A percentile compares a stretch with the other conserved stretches of the same genome.
Evolutionary conservation across 2,888 invertebrate species (phyloP).

Genomic region (Dynastes tityus): DNA sequence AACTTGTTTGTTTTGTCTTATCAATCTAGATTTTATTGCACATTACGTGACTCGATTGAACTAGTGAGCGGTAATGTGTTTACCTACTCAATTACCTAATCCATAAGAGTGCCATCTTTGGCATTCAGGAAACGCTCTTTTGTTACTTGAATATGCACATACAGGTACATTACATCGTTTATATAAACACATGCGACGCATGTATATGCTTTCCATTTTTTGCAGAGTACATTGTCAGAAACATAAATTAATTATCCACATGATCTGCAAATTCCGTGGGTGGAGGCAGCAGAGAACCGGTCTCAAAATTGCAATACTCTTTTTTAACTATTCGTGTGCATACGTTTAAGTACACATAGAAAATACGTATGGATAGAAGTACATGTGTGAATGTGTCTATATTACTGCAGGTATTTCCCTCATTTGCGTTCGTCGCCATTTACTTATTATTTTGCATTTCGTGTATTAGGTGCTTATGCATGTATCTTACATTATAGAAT

Average conservation of each 20-base stretch:
- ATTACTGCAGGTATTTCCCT: background rate
- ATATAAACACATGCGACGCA: background rate
- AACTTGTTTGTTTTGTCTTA: too few species aligned
- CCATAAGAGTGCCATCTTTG: too few species aligned
- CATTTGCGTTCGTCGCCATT: conserved; percentile 16
- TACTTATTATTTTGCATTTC: conserved; percentile 2
- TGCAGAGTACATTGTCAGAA: conserved; percentile 1
- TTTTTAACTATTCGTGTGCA: conserved; percentile 21
- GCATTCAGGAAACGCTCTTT: too few species aligned
- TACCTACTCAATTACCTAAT: too few species aligned
- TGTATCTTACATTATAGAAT: background rate
- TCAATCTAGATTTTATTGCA: too few species aligned
- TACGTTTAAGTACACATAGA: background rate
- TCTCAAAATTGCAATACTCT: conserved; percentile 66
- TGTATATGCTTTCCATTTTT: background rate
- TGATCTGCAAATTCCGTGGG: conserved; percentile 58
- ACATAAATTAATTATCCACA: conserved; percentile 18
- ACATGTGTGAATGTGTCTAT: background rate
- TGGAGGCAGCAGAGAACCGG: conserved; percentile 63
- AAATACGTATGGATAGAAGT: background rate
- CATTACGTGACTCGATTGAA: too few species aligned
- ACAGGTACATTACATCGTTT: too few species aligned
- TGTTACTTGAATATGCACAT: too few species aligned
- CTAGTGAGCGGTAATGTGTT: too few species aligned
- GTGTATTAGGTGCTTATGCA: background rate